phyloP scores from a whole-genome alignment of 2,113 vertebrate genomes.

The Crypturellus undulatus region DNA sequence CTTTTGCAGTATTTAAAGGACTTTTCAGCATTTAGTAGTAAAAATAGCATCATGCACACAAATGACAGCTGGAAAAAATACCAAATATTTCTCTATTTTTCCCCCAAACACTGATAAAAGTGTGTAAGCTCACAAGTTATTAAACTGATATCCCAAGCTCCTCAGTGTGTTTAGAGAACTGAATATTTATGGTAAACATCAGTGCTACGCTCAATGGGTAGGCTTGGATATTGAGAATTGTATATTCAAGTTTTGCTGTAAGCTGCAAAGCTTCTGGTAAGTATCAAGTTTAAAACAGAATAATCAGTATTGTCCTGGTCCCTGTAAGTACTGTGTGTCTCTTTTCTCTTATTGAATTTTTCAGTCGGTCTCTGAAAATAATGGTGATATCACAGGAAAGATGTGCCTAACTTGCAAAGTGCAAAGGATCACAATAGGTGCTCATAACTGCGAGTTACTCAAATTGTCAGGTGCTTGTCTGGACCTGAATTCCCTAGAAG shows the following conservation, averaged over 20 bases:
- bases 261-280: background rate
- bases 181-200: background rate
- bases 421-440: background rate
- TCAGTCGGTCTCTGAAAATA: background rate
- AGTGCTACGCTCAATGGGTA: background rate
- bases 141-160: background rate
- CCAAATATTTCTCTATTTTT: background rate
- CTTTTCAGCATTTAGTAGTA: background rate
- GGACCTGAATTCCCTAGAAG: background rate
- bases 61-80: conserved; percentile 20
- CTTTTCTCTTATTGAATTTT: background rate
- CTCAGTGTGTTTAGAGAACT: background rate
- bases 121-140: background rate
- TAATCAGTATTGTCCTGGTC: background rate
- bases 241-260: background rate
- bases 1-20: background rate
- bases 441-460: background rate
- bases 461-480: background rate
- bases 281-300: background rate
- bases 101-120: background rate
- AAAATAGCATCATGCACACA: background rate
- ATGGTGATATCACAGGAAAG: background rate
- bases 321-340: background rate
- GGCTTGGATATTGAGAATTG: background rate
- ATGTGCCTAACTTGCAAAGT: background rate